phyloP scores from a whole-genome alignment of 2,797 vertebrate genomes.

The Botia almorhae region DNA sequence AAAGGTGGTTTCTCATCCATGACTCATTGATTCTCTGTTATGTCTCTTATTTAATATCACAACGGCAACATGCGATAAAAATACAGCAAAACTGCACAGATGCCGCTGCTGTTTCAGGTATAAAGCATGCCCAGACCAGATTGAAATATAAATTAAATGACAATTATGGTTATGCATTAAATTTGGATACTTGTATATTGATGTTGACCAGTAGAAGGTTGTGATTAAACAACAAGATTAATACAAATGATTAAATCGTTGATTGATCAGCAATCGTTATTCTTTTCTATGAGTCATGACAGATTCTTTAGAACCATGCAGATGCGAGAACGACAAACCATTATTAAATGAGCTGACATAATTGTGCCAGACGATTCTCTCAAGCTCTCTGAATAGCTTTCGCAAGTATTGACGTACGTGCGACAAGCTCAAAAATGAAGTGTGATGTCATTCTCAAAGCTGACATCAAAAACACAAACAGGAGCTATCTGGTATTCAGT shows the following conservation, averaged over 20 bases:
- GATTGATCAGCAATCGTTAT: not conserved
- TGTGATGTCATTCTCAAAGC: slow-evolving; percentile 3
- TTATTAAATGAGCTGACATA: not conserved
- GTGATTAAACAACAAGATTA: not conserved
- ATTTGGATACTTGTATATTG: too few species aligned
- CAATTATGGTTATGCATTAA: too few species aligned
- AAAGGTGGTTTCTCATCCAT: slow-evolving; percentile 15
- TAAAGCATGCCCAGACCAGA: too few species aligned
- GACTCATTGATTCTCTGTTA: not conserved
- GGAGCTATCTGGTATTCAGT: too few species aligned
- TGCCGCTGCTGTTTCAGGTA: too few species aligned
- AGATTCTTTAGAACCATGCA: not conserved
- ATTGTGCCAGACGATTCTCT: not conserved
- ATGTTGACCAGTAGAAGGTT: too few species aligned
- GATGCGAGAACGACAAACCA: not conserved
- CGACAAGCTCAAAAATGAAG: not conserved
- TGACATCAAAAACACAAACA: not conserved
- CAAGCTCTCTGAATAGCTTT: not conserved
- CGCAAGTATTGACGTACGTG: not conserved
- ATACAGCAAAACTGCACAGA: not conserved
- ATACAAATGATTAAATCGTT: slow-evolving; percentile 8
- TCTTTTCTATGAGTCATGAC: not conserved
- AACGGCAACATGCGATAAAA: not conserved
- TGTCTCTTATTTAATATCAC: not conserved
- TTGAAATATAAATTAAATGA: not conserved